A percentile compares a stretch with the other conserved stretches of the same genome.
Conservation (phyloP, 2,797 vertebrate species). For the Propithecus perrieri region DNA sequence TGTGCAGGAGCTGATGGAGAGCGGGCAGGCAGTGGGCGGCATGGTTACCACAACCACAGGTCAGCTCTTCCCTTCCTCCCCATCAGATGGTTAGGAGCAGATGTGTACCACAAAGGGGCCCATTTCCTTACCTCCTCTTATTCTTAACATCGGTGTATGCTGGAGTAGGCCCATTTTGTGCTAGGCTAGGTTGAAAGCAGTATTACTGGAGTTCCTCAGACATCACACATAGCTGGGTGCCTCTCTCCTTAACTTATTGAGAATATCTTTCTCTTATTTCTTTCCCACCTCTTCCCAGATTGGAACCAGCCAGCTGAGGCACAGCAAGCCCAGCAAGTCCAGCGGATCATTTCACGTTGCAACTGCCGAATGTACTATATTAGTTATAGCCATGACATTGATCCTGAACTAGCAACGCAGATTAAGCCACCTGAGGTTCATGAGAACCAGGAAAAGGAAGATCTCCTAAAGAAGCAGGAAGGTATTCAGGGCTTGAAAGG, state of each 20-base stretch:
- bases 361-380: constrained; percentile 99
- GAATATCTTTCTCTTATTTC: constrained; percentile 20
- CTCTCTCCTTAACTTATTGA: background rate
- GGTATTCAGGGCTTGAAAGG: constrained; percentile 84
- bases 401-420: constrained; percentile 96
- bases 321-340: constrained; percentile 96
- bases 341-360: constrained; percentile 98
- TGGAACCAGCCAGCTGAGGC: constrained; percentile 97
- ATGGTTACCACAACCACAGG: constrained; percentile 99
- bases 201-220: constrained; percentile 41
- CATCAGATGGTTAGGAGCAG: background rate
- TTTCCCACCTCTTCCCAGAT: constrained; percentile 84
- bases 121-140: background rate
- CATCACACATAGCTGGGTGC: background rate
- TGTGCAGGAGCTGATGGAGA: constrained; percentile 98
- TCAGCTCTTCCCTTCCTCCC: constrained; percentile 70
- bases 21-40: constrained; percentile 97
- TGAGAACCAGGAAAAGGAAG: constrained; percentile 94
- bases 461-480: constrained; percentile 97
- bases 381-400: constrained; percentile 98
- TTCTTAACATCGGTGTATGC: background rate
- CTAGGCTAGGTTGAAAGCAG: constrained; percentile 20
- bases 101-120: background rate
- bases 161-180: constrained; percentile 14
- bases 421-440: constrained; percentile 96